Base-by-base conservation (phyloP, 2,113 vertebrate species). In the Oncorhynchus mykiss region DNA sequence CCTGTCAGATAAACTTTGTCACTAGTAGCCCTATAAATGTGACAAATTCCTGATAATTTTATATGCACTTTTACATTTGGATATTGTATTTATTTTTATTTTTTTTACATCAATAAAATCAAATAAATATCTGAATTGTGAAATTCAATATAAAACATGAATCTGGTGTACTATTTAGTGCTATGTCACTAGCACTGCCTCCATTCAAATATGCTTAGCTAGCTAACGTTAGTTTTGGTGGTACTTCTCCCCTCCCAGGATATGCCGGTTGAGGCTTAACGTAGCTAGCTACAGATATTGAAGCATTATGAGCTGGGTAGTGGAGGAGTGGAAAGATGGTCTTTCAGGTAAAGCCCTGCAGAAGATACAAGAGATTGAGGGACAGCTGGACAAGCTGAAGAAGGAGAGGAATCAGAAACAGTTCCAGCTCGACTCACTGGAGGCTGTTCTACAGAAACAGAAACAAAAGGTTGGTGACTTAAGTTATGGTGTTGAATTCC, bases 251-350 rank as follows among this genome's bases (percentile, higher is more conserved):
- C 25, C 11, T 7, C 8, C 24, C 25, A 67, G 25, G 6, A 25
- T 67, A 14, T 14, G 24, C 14, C 25, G 22, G 1, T 29, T 67
- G n/a, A 27, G n/a, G 65, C 65, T 27, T 31, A 13, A 67, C 12
- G 5, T 64, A 27, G 22, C 25, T 14, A 14, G 1, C 4, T 7
- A n/a, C 68, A 70, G 68, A 24, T 24, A n/a, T 31, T 49, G 13
- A 68, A 39, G 48, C 69, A 39, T 39, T 66, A 99, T 98, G 97
- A 99, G 96, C 85, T 98, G 96, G 95, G 96, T 90, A 13, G 83
- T 95, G 86, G 97, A 98, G 82, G 97, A 96, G 76, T 97, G 96
- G 97, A 98, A 98, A 83, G 96, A 98, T 91, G 96, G 95, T 13
- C 94, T 97, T 74, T 92, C 96, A 29, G 90, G 87, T 4, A 94